Conservation (phyloP, 1,140 invertebrate genomes). For the Parasteatoda tepidariorum region DNA sequence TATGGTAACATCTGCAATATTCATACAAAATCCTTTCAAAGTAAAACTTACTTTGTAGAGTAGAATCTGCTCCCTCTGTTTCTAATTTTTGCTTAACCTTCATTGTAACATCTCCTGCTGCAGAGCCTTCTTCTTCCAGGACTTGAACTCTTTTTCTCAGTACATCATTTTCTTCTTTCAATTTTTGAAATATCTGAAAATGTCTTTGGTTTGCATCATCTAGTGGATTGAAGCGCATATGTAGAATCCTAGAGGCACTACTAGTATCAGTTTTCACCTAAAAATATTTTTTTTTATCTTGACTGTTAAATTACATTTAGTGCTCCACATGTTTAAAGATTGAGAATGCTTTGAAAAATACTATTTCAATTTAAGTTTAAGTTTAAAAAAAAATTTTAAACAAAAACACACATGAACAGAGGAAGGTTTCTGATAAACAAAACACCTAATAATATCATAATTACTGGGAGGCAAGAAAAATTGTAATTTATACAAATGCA, state of each 20-base stretch:
- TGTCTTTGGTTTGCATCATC: slow-evolving; percentile 76
- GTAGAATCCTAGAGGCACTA: slow-evolving; percentile 67
- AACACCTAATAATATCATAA: too few species aligned
- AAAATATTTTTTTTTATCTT: too few species aligned
- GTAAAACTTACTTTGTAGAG: slow-evolving; percentile 13
- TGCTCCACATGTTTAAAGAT: too few species aligned
- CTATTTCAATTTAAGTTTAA: too few species aligned
- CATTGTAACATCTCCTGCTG: slow-evolving; percentile 65
- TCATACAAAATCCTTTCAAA: slow-evolving; percentile 60
- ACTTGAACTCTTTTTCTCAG: slow-evolving; percentile 71
- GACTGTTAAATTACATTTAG: too few species aligned
- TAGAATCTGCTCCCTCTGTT: slow-evolving; percentile 26
- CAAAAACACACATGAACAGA: too few species aligned
- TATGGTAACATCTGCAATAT: neutral
- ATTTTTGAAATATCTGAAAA: slow-evolving; percentile 76
- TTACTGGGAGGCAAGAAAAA: too few species aligned
- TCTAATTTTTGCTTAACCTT: slow-evolving; percentile 72
- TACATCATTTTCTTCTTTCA: slow-evolving; percentile 78
- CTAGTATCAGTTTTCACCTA: neutral
- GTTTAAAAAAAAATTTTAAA: too few species aligned
- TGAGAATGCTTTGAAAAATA: too few species aligned
- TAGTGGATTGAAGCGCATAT: slow-evolving; percentile 82
- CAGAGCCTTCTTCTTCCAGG: slow-evolving; percentile 65
- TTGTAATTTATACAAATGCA: too few species aligned
- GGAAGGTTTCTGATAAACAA: too few species aligned